These are phyloP conservation scores for Oreochromis niloticus DNA, from an alignment of 2,113 vertebrate species.

Conservation along the genomic window DNA sequence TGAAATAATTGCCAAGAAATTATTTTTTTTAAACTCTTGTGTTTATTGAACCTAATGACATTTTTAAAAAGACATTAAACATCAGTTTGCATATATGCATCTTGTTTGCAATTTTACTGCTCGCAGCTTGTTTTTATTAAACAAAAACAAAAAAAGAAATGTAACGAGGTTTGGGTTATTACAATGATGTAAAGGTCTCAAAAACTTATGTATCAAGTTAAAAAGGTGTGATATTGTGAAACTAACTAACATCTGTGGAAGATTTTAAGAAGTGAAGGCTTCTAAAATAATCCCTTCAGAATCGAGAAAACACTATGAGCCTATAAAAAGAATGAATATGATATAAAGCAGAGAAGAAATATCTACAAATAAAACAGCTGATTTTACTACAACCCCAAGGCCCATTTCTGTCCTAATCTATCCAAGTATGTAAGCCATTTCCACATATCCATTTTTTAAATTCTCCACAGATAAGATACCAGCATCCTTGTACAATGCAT, in stretches of 20 bases:
- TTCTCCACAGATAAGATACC: background rate
- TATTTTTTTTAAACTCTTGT: background rate
- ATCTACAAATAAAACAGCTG: background rate
- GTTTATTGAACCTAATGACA: background rate
- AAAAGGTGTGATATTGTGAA: background rate
- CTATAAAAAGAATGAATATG: background rate
- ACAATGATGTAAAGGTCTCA: background rate
- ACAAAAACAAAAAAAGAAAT: background rate
- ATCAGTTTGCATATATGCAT: background rate
- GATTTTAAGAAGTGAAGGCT: background rate
- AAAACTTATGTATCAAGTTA: background rate
- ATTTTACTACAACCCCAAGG: background rate
- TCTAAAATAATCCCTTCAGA: background rate
- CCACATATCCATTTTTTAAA: background rate
- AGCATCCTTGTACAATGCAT: background rate
- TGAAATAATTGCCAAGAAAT: background rate
- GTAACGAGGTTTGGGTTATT: accelerated
- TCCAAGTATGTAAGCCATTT: background rate
- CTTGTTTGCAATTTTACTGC: background rate
- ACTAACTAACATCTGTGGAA: background rate
- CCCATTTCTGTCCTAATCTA: background rate
- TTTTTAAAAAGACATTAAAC: background rate
- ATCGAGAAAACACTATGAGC: background rate
- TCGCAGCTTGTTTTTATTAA: background rate
- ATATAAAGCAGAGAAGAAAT: background rate